Base-by-base conservation (phyloP, 2,888 invertebrate genomes). In the Pandemis corylana region DNA sequence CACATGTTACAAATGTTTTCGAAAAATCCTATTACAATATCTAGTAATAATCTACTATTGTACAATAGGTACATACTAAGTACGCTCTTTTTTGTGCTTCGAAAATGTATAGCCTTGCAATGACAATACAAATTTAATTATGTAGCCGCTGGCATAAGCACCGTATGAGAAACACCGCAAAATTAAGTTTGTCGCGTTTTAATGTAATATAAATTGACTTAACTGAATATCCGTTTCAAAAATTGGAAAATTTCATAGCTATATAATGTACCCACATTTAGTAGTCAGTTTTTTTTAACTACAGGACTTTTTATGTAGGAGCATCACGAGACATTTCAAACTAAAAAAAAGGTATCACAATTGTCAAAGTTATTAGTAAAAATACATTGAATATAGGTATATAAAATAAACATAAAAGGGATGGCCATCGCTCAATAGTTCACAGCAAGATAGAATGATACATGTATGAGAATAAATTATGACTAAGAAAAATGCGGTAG, bases 1-100 rank as follows among this genome's bases (percentile, higher is more conserved):
- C 72, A 73, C 70, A 44, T 62, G 12, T 64, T 65, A 68, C 44
- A 65, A 73, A 69, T 67, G 28, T 51, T 65, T 73, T 65, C 73
- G 59, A 69, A 73, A 73, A 56, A 10, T 15, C 42, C 72, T 61
- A 77, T 72, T 68, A 76, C 41, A n/a, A 28, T 72, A 15, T 42
- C 69, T 74, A 74, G 15, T 71, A 68, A 12, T 46, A 65, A 62
- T 69, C 59, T 44, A 64, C 20, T 20, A 44, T 63, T 65, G 56
- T 49, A 20, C 59, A 61, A 15, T 65, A 73, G 13, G 46, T 64
- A 73, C 44, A 66, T 53, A 41, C 66, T 69, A 76, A 76, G 69
- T 76, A 71, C 76, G 78, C 76, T 78, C 76, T 67, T 63, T 63
- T 82, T 87, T 85, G 85, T 86, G 87, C 84, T 77, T 51, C 5